Conservation (phyloP, 2,113 vertebrate species). For the Romanogobio albipinnatus region DNA sequence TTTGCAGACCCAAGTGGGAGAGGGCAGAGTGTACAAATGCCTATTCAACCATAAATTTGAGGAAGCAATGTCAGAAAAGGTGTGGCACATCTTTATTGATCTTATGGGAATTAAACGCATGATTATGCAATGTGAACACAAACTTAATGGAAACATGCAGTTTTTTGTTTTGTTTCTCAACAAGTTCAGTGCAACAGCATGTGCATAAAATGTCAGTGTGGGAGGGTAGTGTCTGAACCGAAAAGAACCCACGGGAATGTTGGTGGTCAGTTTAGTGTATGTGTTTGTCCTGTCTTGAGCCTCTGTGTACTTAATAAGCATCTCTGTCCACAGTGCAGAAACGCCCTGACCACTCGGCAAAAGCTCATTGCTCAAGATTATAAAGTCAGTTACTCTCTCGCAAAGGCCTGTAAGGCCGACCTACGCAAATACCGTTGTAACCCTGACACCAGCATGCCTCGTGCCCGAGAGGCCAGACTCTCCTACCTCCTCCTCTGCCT, state of each 20-base stretch:
- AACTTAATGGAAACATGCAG: neutral
- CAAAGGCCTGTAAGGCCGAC: slow-evolving; percentile 88
- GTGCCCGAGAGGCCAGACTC: slow-evolving; percentile 85
- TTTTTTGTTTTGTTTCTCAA: neutral
- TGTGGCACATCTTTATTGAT: slow-evolving; percentile 38
- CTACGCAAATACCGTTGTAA: slow-evolving; percentile 89
- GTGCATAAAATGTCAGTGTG: neutral
- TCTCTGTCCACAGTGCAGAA: slow-evolving; percentile 79
- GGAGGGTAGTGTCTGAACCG: neutral
- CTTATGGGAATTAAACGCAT: neutral
- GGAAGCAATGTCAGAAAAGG: slow-evolving; percentile 91
- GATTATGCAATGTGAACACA: neutral
- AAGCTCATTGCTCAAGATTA: slow-evolving; percentile 91
- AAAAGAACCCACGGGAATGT: slow-evolving; percentile 46
- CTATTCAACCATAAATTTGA: slow-evolving; percentile 94
- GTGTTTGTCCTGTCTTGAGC: slow-evolving; percentile 12
- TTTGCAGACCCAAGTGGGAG: slow-evolving; percentile 86
- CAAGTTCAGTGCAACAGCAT: neutral
- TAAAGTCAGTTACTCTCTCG: slow-evolving; percentile 89
- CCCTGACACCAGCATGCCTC: slow-evolving; percentile 84
- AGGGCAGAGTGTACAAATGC: slow-evolving; percentile 90
- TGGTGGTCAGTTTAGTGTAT: neutral
- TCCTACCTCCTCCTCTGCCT: slow-evolving; percentile 88
- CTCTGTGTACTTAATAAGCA: slow-evolving; percentile 44
- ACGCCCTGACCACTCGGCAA: slow-evolving; percentile 86